Percentiles rank a stretch among this genome's conserved stretches.
Evolutionary conservation across 2,888 invertebrate genomes (phyloP).

Genomic region (Andrena haemorrhoa): DNA sequence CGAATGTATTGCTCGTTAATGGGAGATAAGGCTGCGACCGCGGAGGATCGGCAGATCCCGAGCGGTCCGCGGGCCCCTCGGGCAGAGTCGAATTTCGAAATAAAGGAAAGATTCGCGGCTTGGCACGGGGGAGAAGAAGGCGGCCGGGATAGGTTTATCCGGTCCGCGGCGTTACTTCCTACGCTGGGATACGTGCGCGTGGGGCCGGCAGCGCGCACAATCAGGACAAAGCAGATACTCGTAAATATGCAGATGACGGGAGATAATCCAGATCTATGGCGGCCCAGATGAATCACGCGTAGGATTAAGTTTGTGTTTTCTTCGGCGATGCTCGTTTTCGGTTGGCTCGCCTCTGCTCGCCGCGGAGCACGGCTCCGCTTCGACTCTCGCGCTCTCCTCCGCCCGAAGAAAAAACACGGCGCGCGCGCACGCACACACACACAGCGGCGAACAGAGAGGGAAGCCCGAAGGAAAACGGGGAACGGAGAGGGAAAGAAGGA

Average conservation of each 20-base stretch:
- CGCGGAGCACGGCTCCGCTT: conserved; percentile 20
- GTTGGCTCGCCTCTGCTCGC: conserved; percentile 42
- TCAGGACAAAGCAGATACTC: conserved; percentile 77
- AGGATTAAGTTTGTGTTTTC: conserved; percentile 80
- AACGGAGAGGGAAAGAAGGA: conserved; percentile 58
- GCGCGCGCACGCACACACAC: not conserved
- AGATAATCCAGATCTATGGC: conserved; percentile 83
- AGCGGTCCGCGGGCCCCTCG: not conserved
- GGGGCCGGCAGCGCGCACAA: conserved; percentile 66
- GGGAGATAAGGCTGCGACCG: too few relatives aligned
- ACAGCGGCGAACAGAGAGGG: conserved; percentile 15
- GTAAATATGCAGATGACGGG: conserved; percentile 83
- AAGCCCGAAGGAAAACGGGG: conserved; percentile 36
- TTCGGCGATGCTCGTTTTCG: conserved; percentile 71
- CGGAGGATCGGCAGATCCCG: too few relatives aligned
- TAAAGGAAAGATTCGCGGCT: conserved; percentile 9
- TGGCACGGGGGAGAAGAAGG: not conserved
- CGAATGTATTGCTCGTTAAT: too few relatives aligned
- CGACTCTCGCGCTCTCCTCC: not conserved
- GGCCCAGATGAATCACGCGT: conserved; percentile 78
- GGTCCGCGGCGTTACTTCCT: conserved; percentile 62
- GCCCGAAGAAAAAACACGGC: conserved; percentile 21
- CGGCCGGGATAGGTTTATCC: conserved; percentile 51
- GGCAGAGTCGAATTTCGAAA: conserved; percentile 43
- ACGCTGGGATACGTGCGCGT: conserved; percentile 60